Base-by-base conservation (phyloP, 2,888 invertebrate genomes). In the Patella ulyssiponensis region DNA sequence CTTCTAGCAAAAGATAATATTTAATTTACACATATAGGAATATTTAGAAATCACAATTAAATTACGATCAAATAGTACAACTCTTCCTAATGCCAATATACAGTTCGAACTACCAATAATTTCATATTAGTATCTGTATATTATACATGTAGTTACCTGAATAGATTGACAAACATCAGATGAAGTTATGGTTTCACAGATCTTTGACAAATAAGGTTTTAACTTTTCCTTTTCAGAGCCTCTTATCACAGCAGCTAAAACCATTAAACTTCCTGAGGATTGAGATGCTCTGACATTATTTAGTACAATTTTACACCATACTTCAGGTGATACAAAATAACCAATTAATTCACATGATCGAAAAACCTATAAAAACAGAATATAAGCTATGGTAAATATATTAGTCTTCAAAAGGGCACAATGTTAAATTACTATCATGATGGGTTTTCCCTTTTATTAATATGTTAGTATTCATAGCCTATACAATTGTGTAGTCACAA, bases 281-380 rank as follows among this genome's bases (percentile, higher is more conserved):
- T 88, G 89, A 58, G 83, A 81, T 64, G 81, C 77, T 51, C 81
- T 82, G 7, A 89, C 81, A 73, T 82, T 81, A 52, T 80, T 78
- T 74, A 90, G 77, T 15, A 89, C 84, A 79, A 95, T 91, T 69
- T 94, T 94, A 91, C 94, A 94, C 94, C 95, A 96, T 0, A 94
- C 93, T 27, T 93, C 93, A 0, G 95, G 94, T 0, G 93, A 93
- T 71, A 96, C 94, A 92, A 96, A 96, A 88, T 95, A 94, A 15
- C 96, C 96, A 82, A 96, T 93, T 74, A 95, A 92, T 88, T 95
- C 94, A 0, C 95, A 94, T 2, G 95, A 94, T 73, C 93, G 93
- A 87, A 94, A 93, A 64, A 95, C 92, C 95, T 95, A 84, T 23
- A 88, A 88, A 80, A 79, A 79, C 33, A 78, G n/a, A 20, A 51